A percentile compares a stretch with the other conserved stretches of the same genome.
Conservation (phyloP, 2,797 vertebrate genomes). For the Sylvilagus floridanus region DNA sequence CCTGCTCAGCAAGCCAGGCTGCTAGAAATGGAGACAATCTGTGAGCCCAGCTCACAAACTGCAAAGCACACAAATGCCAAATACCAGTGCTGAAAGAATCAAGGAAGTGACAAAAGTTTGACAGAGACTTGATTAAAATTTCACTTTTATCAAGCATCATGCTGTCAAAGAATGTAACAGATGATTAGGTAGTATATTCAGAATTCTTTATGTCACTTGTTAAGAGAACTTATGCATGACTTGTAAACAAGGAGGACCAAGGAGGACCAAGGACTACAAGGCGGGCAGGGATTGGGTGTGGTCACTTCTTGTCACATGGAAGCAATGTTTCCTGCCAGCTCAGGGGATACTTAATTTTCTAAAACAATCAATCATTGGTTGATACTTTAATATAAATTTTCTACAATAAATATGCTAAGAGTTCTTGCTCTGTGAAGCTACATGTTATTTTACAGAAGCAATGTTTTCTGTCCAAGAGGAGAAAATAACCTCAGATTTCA, state of each 20-base stretch:
- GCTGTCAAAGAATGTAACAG: conserved; percentile 15
- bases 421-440: background rate
- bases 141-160: conserved; percentile 47
- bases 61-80: background rate
- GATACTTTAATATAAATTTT: background rate
- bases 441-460: conserved; percentile 26
- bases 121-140: conserved; percentile 51
- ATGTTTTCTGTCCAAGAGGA: conserved; percentile 39
- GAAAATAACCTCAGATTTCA: background rate
- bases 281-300: too few relatives aligned
- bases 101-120: conserved; percentile 35
- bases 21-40: background rate
- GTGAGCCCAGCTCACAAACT: background rate
- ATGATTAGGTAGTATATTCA: conserved; percentile 44
- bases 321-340: background rate
- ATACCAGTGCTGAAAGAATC: background rate
- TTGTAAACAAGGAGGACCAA: background rate
- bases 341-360: conserved; percentile 4
- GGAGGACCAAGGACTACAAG: background rate
- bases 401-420: conserved; percentile 36
- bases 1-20: background rate
- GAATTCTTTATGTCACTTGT: conserved; percentile 8
- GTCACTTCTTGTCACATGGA: background rate
- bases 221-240: conserved; percentile 38
- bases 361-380: background rate